Evolutionary conservation across 2,113 vertebrate genomes (phyloP), one percentile per base, ranked within the genome.

Genomic region (Cynoglossus semilaevis): DNA sequence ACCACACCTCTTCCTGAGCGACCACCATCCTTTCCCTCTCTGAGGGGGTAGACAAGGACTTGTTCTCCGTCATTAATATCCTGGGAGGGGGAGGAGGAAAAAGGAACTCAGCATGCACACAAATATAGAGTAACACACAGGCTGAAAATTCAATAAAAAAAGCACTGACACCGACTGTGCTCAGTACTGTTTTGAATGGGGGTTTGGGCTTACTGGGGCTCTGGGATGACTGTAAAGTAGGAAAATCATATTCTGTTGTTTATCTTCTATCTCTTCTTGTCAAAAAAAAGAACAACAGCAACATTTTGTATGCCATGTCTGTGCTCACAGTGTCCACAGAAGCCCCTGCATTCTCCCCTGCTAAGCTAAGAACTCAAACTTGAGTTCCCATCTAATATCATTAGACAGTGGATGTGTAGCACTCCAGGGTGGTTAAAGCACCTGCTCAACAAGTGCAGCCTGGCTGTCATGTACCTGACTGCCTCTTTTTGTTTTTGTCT

Each of bases 71-170:
- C 82, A 81, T 81, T 88, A 81, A 81, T 71, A 76, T 65, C 71
- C 61, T 78, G 58, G 56, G 56, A 53, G 48, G 57, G 72, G 52
- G 41, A 57, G 65, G 67, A 42, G 53, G 71, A 68, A 76, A 29
- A 52, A 63, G 53, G 67, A 59, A 71, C 68, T 81, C 64, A 55
- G 63, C 72, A 76, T 68, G 72, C 67, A 83, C 84, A 80, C 79
- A 82, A 80, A 79, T 63, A 76, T 35, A 80, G 72, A 76, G 73
- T 74, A 65, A 86, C 74, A 81, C 74, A 59, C 60, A 2, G 64
- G 52, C 56, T 83, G 78, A 80, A 82, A 85, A 86, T 85, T 73
- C 76, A 79, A 85, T 86, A 82, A 81, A 82, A 83, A 29, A 29
- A 74, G 72, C 78, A 63, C 64, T 48, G 67, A 68, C 67, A 73